Conservation (phyloP, 1,140 invertebrate species). For the Zaprionus africanus region DNA sequence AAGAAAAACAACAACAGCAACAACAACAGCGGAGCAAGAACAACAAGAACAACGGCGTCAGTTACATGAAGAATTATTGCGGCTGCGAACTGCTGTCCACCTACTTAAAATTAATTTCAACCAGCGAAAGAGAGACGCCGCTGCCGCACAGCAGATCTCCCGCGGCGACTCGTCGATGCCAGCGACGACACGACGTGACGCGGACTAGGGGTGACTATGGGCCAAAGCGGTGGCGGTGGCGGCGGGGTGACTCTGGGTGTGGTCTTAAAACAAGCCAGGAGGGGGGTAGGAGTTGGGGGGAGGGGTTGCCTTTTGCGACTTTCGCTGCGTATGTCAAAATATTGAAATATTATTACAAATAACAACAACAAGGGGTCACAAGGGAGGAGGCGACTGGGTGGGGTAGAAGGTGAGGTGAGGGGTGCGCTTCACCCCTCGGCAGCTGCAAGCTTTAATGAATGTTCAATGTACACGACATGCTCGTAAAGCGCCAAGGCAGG, state of each 20-base stretch:
- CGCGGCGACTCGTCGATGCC: constrained; percentile 55
- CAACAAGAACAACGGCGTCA: constrained; percentile 44
- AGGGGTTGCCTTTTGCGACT: constrained; percentile 42
- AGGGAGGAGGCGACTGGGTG: not conserved
- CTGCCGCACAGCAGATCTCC: constrained; percentile 49
- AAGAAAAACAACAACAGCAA: constrained; percentile 42
- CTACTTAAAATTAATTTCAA: constrained; percentile 82
- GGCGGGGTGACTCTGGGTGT: constrained; percentile 43
- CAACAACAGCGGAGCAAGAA: constrained; percentile 26
- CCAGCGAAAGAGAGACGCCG: constrained; percentile 30
- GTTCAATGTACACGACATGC: constrained; percentile 77
- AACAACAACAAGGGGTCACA: constrained; percentile 40
- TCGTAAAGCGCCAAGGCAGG: constrained; percentile 51
- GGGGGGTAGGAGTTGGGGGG: not conserved
- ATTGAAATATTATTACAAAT: constrained; percentile 80
- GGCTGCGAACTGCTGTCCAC: constrained; percentile 78
- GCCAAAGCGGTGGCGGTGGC: constrained; percentile 13
- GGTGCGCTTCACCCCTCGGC: constrained; percentile 18
- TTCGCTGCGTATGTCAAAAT: constrained; percentile 78
- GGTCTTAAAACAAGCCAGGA: constrained; percentile 19
- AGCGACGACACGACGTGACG: constrained; percentile 1
- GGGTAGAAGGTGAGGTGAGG: not conserved
- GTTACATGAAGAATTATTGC: constrained; percentile 82
- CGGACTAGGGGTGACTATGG: constrained; percentile 22
- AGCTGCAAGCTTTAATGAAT: constrained; percentile 68